Conservation (phyloP, 2,888 invertebrate species). For the Dione vanillae region DNA sequence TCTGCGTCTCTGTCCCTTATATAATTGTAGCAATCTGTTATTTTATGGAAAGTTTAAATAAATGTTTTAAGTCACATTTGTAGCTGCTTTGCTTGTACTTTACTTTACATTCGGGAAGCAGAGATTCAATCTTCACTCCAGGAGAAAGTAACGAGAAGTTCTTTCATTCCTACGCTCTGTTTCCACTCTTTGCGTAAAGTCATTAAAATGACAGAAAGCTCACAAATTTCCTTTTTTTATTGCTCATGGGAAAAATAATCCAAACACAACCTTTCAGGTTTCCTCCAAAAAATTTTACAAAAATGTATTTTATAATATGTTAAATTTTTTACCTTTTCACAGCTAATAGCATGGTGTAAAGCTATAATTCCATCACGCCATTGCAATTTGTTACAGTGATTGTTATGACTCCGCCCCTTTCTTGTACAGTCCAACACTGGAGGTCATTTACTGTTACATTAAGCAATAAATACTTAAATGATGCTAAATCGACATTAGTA, state of each 20-base stretch:
- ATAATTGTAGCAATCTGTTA: slow-evolving; percentile 4
- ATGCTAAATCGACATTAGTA: too few relatives aligned
- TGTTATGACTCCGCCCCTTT: slow-evolving; percentile 6
- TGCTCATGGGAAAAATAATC: too few relatives aligned
- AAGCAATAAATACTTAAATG: too few relatives aligned
- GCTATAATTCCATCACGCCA: slow-evolving; percentile 16
- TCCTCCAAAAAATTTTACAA: neutral
- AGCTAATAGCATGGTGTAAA: slow-evolving; percentile 9
- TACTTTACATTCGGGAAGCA: too few relatives aligned
- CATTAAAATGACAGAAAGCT: too few relatives aligned
- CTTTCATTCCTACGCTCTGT: too few relatives aligned
- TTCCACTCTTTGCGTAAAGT: too few relatives aligned
- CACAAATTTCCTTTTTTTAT: too few relatives aligned
- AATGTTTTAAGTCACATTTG: neutral
- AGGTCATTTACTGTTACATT: neutral
- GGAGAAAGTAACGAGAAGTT: too few relatives aligned
- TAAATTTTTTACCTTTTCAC: neutral
- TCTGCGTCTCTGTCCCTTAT: slow-evolving; percentile 6
- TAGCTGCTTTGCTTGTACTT: too few relatives aligned
- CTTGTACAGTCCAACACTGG: slow-evolving; percentile 4
- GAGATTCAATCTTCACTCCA: too few relatives aligned
- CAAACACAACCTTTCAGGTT: neutral
- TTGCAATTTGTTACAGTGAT: slow-evolving; percentile 14
- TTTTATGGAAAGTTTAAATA: slow-evolving; percentile 1
- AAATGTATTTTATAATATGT: neutral